phyloP scores from a whole-genome alignment of 2,888 invertebrate species.

The Leptopilina myrica region DNA sequence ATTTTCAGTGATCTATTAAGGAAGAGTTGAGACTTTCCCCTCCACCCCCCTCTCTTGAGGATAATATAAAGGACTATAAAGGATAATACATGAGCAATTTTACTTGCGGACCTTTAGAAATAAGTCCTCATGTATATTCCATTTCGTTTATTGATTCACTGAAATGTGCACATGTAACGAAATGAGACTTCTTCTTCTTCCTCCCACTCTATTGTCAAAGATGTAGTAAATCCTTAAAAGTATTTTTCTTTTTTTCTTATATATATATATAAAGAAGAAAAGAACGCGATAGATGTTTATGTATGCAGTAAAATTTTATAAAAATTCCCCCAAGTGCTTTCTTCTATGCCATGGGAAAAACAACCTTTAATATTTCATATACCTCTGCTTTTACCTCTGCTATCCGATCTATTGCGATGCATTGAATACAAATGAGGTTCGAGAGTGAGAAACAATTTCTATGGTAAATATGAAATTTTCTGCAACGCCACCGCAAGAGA shows the following conservation, averaged over 20 bases:
- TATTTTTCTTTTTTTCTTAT: background rate
- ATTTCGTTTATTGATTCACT: conserved; percentile 27
- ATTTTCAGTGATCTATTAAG: background rate
- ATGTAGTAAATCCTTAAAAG: conserved; percentile 15
- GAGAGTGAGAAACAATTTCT: conserved; percentile 64
- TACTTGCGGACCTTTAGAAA: conserved; percentile 1
- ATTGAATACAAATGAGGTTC: conserved; percentile 66
- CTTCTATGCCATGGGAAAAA: conserved; percentile 14
- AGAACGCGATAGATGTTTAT: conserved; percentile 13
- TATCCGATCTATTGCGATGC: conserved; percentile 57
- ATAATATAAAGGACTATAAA: conserved; percentile 12
- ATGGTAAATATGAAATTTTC: conserved; percentile 66
- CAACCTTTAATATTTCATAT: conserved; percentile 41
- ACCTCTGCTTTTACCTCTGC: conserved; percentile 38
- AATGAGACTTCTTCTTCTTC: background rate
- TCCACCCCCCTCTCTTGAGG: background rate
- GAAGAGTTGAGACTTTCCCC: background rate
- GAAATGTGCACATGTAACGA: conserved; percentile 13
- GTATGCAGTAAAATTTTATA: conserved; percentile 28
- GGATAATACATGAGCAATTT: conserved; percentile 30
- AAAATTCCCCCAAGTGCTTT: conserved; percentile 15
- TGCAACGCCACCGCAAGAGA: conserved; percentile 50
- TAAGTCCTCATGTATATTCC: conserved; percentile 11
- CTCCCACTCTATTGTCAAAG: conserved; percentile 11
- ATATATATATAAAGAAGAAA: background rate